These are phyloP conservation scores for Anguilla anguilla DNA, from an alignment of 2,797 vertebrate genomes.

Conservation along the genomic window DNA sequence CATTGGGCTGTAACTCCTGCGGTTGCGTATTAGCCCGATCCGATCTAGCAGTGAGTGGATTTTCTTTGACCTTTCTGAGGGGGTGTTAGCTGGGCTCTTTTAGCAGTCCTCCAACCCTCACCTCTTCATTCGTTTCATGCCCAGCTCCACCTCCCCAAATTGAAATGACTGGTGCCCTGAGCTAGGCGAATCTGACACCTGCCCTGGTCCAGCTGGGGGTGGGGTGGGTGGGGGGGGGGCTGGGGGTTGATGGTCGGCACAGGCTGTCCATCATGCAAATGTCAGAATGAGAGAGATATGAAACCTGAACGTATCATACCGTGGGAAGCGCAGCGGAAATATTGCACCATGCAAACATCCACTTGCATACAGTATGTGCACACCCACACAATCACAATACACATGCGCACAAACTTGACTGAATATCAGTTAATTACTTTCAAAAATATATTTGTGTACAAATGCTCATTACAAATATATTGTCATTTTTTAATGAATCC, in stretches of 20 bases:
- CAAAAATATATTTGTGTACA: background rate
- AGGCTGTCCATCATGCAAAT: constrained; percentile 5
- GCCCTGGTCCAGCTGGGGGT: background rate
- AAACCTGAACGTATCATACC: constrained; percentile 42
- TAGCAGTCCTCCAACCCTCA: background rate
- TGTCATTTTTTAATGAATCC: background rate
- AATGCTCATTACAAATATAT: background rate
- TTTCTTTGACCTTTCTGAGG: constrained; percentile 21
- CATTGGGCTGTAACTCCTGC: background rate
- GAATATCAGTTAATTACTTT: background rate
- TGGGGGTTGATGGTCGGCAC: background rate
- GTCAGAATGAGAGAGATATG: constrained; percentile 26
- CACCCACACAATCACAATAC: background rate
- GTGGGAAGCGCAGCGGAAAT: constrained; percentile 19
- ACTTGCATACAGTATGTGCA: background rate
- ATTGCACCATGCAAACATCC: background rate
- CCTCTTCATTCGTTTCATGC: background rate
- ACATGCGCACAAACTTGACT: background rate
- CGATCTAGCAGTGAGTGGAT: background rate
- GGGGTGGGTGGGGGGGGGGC: background rate
- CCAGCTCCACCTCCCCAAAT: background rate
- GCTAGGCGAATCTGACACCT: constrained; percentile 49
- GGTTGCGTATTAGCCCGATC: background rate
- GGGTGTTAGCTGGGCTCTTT: constrained; percentile 21
- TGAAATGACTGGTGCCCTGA: constrained; percentile 42